Evolutionary conservation across 2,113 vertebrate species (phyloP).

Genomic region (Lates calcarifer): DNA sequence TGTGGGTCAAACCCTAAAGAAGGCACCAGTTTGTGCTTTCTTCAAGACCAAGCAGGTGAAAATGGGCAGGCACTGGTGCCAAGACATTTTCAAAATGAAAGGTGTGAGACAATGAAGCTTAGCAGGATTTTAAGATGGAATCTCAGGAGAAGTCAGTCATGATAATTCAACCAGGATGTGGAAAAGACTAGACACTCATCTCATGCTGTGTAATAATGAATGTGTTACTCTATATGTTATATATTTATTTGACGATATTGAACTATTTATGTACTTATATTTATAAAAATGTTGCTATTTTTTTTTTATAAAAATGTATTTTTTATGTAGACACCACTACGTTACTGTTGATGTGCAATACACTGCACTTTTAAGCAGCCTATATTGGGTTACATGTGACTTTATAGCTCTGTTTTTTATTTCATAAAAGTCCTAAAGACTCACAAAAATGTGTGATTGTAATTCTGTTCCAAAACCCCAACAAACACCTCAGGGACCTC

Average conservation of each 20-base stretch:
- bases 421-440: slow-evolving; percentile 31
- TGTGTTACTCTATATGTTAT: slow-evolving; percentile 12
- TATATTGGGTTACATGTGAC: slow-evolving; percentile 10
- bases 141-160: slow-evolving; percentile 15
- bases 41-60: background rate
- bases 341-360: slow-evolving; percentile 70
- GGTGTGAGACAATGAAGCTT: background rate
- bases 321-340: slow-evolving; percentile 73
- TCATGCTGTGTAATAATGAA: slow-evolving; percentile 30
- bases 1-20: background rate
- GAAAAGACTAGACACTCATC: slow-evolving; percentile 28
- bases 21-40: slow-evolving; percentile 7
- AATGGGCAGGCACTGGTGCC: background rate
- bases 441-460: background rate
- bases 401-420: slow-evolving; percentile 41
- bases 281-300: slow-evolving; percentile 35
- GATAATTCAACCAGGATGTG: background rate
- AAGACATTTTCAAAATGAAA: slow-evolving; percentile 11
- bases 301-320: slow-evolving; percentile 14
- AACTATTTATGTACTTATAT: slow-evolving; percentile 69
- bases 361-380: slow-evolving; percentile 19
- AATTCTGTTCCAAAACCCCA: slow-evolving; percentile 14
- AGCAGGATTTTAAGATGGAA: slow-evolving; percentile 4
- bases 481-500: background rate
- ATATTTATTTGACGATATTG: slow-evolving; percentile 59